Conservation (phyloP, 2,888 invertebrate genomes). For the Pammene aurita region DNA sequence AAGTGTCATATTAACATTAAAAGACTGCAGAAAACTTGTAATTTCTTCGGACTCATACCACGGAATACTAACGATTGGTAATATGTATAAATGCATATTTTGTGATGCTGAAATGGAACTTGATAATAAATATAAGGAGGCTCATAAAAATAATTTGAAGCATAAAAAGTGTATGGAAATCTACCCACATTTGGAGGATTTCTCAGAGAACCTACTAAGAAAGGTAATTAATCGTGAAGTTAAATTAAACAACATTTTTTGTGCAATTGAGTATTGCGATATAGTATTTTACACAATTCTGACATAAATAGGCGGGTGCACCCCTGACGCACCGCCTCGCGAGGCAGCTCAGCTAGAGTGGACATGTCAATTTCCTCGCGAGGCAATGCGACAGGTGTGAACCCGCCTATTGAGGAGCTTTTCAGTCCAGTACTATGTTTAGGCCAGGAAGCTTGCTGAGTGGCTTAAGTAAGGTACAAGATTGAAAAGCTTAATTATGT, state of each 20-base stretch:
- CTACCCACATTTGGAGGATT: conserved; percentile 60
- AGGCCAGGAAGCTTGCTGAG: too few relatives aligned
- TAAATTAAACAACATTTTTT: neutral
- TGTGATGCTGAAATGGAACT: conserved; percentile 56
- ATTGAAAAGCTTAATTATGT: too few relatives aligned
- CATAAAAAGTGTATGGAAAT: conserved; percentile 54
- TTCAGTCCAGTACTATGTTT: too few relatives aligned
- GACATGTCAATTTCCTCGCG: too few relatives aligned
- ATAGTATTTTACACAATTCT: too few relatives aligned
- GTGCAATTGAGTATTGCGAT: neutral
- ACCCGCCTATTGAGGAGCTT: too few relatives aligned
- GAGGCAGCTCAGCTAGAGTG: too few relatives aligned
- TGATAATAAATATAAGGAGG: conserved; percentile 53
- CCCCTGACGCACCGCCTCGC: too few relatives aligned
- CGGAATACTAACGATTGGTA: conserved; percentile 58
- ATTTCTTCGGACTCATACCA: conserved; percentile 64
- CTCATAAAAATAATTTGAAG: conserved; percentile 53
- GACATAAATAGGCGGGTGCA: too few relatives aligned
- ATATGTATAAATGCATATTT: conserved; percentile 60
- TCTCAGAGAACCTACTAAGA: conserved; percentile 60
- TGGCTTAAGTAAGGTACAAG: too few relatives aligned
- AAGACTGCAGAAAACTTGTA: conserved; percentile 59
- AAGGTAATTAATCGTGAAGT: conserved; percentile 52
- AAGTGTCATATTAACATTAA: conserved; percentile 63
- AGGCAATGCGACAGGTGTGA: too few relatives aligned